These are phyloP conservation scores for Acutogordius australiensis DNA, from an alignment of 2,888 invertebrate species.

Conservation along the genomic window DNA sequence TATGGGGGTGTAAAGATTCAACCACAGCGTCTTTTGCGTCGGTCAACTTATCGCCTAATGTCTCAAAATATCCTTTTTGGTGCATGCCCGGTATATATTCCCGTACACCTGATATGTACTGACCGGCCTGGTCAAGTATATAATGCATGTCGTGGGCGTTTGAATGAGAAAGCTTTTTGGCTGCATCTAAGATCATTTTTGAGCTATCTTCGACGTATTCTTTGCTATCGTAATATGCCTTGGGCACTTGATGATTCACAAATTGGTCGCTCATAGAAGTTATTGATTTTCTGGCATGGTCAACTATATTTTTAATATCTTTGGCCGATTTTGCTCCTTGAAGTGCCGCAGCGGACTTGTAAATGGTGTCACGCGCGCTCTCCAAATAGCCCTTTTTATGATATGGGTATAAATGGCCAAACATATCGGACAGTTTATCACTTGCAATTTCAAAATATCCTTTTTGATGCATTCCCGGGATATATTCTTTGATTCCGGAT, in stretches of 20 bases:
- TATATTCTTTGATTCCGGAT: background rate
- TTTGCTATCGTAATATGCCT: background rate
- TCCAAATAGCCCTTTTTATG: conserved; percentile 1
- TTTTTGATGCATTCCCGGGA: background rate
- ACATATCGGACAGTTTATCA: background rate
- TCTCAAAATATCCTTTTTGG: background rate
- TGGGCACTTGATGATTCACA: background rate
- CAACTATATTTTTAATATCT: background rate
- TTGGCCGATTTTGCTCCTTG: background rate
- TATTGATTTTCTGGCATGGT: background rate
- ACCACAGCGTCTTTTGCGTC: background rate
- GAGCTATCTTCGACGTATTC: background rate
- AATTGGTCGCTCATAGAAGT: background rate
- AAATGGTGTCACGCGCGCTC: background rate
- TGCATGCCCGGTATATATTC: no score
- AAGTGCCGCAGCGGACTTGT: background rate
- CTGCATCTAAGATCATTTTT: background rate
- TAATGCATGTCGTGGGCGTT: background rate
- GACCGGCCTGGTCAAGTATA: background rate
- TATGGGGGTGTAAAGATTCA: background rate
- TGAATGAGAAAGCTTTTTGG: background rate
- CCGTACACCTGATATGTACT: background rate
- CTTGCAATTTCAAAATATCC: background rate
- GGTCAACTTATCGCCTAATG: background rate
- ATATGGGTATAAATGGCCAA: background rate